Base-by-base conservation (phyloP, 2,113 vertebrate species). In the Porphyrio hochstetteri region DNA sequence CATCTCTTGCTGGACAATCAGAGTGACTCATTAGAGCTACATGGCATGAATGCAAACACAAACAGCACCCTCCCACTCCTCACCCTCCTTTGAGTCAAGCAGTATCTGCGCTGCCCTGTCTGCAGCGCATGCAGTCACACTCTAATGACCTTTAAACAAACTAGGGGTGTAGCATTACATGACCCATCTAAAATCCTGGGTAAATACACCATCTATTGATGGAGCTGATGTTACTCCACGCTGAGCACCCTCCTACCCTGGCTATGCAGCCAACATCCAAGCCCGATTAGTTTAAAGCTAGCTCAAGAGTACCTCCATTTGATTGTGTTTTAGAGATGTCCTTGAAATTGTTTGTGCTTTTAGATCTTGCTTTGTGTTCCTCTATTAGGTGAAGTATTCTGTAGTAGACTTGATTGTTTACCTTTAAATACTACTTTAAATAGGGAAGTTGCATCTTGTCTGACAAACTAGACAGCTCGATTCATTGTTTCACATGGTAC, bases 21-120 rank as follows among this genome's bases (percentile, higher is more conserved):
- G 55, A 74, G 72, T 71, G 69, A 95, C 88, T 95, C 95, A 82
- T 68, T 46, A 79, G 53, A 79, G 61, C 76, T 68, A 68, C 29
- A 33, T 23, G 36, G 59, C 68, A 21, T 0, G 36, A 68, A 59
- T 44, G n/a, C 59, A 88, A 95, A 80, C 57, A 65, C 79, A 67
- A 78, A 81, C 19, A 82, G n/a, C 69, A 74, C 46, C 46, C 17
- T 85, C 44, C 40, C 36, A 10, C 68, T 86, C n/a, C 31, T 91
- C 48, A 70, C 11, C 15, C 65, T 93, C 28, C 77, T 59, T 3
- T 31, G 69, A 71, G 36, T 5, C 29, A 40, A 55, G 78, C 48
- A 60, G 19, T 5, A 19, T 55, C 52, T 84, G 33, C 0, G 5
- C 18, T 87, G 57, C 48, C 38, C 56, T 88, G 56, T 11, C 56